These are phyloP conservation scores for Drosophila maculinotata DNA, from an alignment of 2,888 invertebrate genomes.

Conservation along the genomic window DNA sequence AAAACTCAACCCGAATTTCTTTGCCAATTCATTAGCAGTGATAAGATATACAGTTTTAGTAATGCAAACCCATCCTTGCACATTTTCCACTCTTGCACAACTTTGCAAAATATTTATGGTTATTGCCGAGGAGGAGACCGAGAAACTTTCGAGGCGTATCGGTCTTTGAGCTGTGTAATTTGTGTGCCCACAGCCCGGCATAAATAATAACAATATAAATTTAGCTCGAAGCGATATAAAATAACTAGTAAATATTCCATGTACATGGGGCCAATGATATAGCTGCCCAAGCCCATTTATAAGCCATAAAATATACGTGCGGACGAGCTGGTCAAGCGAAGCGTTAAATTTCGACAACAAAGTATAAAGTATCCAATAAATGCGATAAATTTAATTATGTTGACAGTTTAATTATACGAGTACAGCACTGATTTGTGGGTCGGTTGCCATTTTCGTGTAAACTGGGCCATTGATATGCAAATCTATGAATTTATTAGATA, in stretches of 20 bases:
- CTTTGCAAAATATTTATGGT: constrained; percentile 44
- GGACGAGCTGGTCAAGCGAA: not conserved
- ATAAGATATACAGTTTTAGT: constrained; percentile 9
- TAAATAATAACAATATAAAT: constrained; percentile 47
- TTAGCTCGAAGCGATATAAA: constrained; percentile 21
- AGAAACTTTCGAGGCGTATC: constrained; percentile 23
- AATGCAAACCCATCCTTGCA: constrained; percentile 4
- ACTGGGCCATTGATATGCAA: constrained; percentile 67
- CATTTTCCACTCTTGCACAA: not conserved
- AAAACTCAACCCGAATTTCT: not conserved
- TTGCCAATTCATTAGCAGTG: not conserved
- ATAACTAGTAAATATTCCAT: constrained; percentile 25
- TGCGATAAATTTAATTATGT: constrained; percentile 74
- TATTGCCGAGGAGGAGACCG: constrained; percentile 20
- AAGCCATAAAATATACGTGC: constrained; percentile 15
- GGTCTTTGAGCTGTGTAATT: constrained; percentile 18
- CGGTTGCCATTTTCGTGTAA: constrained; percentile 32
- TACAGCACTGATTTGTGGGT: constrained; percentile 56
- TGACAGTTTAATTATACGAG: constrained; percentile 73
- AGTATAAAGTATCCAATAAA: constrained; percentile 22
- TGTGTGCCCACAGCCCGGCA: constrained; percentile 24
- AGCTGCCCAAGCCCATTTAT: constrained; percentile 15
- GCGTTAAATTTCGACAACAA: too few relatives aligned
- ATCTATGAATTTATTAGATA: constrained; percentile 66
- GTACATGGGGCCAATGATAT: not conserved